Percentiles rank a stretch among this genome's conserved stretches.
Evolutionary conservation across 2,113 vertebrate genomes (phyloP).

Genomic region (Bombycilla garrulus): DNA sequence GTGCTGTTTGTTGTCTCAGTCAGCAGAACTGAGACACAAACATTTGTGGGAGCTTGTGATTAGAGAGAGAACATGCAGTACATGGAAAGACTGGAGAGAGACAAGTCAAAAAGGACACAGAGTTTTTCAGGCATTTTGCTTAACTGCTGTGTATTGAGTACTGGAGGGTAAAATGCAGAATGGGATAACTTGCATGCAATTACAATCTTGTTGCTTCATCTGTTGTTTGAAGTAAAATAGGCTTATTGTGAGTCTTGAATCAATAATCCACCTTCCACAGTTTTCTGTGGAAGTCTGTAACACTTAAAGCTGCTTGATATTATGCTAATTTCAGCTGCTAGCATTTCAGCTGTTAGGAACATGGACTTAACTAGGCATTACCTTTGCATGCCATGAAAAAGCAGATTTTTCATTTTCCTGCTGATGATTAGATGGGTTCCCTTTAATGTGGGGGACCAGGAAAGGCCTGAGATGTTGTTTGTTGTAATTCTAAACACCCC

Average conservation of each 20-base stretch:
- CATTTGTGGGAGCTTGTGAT: slow-evolving; percentile 3
- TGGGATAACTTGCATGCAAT: neutral
- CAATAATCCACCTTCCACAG: neutral
- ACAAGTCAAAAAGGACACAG: neutral
- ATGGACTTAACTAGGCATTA: neutral
- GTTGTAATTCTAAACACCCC: accelerated
- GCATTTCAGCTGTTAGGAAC: neutral
- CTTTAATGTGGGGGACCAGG: neutral
- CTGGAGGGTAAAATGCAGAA: neutral
- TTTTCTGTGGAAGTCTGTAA: neutral
- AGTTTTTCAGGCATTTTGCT: neutral
- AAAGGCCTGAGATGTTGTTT: neutral
- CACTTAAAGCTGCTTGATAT: neutral
- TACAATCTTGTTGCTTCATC: neutral
- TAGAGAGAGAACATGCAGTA: neutral
- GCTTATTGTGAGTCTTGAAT: neutral
- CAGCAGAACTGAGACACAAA: slow-evolving; percentile 13
- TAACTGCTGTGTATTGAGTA: neutral
- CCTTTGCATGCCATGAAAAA: neutral
- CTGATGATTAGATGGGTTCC: neutral
- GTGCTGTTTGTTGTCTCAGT: slow-evolving; percentile 1
- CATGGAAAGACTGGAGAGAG: neutral
- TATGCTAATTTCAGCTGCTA: neutral
- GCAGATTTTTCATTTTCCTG: neutral
- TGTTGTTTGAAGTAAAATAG: neutral